Conservation (phyloP, 2,888 invertebrate species). For the Neuroscelio doddi region DNA sequence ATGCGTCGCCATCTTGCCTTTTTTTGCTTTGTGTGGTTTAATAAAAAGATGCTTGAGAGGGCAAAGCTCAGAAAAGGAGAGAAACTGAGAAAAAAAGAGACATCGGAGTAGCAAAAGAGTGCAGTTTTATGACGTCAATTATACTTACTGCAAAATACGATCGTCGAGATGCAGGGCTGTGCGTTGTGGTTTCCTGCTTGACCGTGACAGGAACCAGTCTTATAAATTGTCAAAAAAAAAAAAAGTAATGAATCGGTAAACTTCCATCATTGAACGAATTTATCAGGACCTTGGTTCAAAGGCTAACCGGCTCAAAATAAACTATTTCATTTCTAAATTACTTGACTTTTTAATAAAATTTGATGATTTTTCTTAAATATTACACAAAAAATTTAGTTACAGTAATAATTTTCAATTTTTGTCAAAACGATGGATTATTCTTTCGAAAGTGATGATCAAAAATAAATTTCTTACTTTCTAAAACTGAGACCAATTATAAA, state of each 20-base stretch:
- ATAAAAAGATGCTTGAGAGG: conserved; percentile 3
- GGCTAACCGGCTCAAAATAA: conserved; percentile 12
- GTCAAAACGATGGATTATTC: conserved; percentile 24
- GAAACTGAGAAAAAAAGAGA: not conserved
- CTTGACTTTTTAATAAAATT: too few relatives aligned
- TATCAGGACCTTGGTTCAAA: conserved; percentile 1
- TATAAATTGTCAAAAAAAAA: conserved; percentile 3
- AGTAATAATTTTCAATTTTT: not conserved
- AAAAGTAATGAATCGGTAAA: conserved; percentile 1
- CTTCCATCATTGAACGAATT: conserved; percentile 12
- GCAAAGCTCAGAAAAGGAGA: conserved; percentile 5
- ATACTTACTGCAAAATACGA: not conserved
- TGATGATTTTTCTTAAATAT: too few relatives aligned
- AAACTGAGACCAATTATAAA: conserved; percentile 40
- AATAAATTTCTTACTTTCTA: conserved; percentile 39
- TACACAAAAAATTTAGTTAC: too few relatives aligned
- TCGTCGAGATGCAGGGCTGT: not conserved
- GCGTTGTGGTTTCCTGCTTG: not conserved
- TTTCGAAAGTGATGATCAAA: conserved; percentile 30
- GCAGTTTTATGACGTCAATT: conserved; percentile 5
- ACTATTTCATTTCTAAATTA: not conserved
- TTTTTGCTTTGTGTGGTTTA: not conserved
- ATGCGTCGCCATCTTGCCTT: not conserved
- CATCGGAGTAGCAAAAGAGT: not conserved
- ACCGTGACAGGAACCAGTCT: conserved; percentile 1